A percentile compares a stretch with the other conserved stretches of the same genome.
Conservation (phyloP, 2,888 invertebrate genomes). For the Latheticus oryzae region DNA sequence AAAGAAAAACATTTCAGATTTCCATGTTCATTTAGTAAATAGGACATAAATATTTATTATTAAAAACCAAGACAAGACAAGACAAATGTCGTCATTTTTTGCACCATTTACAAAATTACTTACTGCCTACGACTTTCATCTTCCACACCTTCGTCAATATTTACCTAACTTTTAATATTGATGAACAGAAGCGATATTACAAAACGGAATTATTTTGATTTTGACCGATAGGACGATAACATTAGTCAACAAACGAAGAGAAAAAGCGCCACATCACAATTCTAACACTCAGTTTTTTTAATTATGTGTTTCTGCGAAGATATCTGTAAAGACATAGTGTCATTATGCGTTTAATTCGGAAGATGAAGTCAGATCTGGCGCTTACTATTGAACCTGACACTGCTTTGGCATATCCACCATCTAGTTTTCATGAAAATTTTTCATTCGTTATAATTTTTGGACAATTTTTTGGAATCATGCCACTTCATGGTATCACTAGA, state of each 20-base stretch:
- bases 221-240: conserved; percentile 34
- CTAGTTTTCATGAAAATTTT: conserved; percentile 52
- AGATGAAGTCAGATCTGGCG: conserved; percentile 48
- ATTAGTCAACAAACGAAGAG: conserved; percentile 19
- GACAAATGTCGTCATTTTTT: too few relatives aligned
- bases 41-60: too few relatives aligned
- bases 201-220: conserved; percentile 16
- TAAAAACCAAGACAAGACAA: too few relatives aligned
- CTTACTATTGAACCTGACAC: conserved; percentile 46
- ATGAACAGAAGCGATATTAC: conserved; percentile 20
- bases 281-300: not conserved
- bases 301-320: not conserved
- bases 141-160: conserved; percentile 30
- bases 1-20: too few relatives aligned
- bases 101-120: too few relatives aligned
- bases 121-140: too few relatives aligned
- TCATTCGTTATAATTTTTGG: conserved; percentile 54
- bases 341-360: conserved; percentile 44
- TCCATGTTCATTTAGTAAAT: too few relatives aligned
- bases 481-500: conserved; percentile 49
- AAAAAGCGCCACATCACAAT: conserved; percentile 17
- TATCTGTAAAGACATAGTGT: not conserved
- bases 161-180: conserved; percentile 30
- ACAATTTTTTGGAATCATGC: conserved; percentile 59
- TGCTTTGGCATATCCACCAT: conserved; percentile 31